These are phyloP conservation scores for Prunella strophiata DNA, from an alignment of 2,797 vertebrate genomes.

Conservation along the genomic window DNA sequence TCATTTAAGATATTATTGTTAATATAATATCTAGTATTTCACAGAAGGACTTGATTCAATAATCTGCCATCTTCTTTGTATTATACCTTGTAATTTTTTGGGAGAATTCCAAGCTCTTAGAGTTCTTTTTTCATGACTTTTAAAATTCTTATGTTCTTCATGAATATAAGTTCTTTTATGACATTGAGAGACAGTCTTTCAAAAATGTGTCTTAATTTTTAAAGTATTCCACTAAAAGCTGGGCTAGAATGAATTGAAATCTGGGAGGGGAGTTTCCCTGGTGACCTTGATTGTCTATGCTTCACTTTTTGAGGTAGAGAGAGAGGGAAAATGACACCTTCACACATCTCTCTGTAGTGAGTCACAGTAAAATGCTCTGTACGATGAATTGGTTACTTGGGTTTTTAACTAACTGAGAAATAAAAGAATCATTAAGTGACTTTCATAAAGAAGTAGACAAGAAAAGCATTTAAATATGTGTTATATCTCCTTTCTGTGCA, in stretches of 20 bases:
- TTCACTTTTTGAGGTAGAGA: background rate
- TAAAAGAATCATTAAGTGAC: background rate
- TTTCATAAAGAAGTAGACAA: background rate
- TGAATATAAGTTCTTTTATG: background rate
- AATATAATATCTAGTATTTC: background rate
- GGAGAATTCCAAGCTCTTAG: background rate
- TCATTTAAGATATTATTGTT: background rate
- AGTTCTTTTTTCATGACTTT: background rate
- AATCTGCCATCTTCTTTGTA: background rate
- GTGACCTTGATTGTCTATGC: background rate
- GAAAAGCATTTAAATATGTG: background rate
- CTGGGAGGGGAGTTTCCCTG: background rate
- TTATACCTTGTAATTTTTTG: background rate
- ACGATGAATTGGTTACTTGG: background rate
- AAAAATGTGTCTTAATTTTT: conserved; percentile 3
- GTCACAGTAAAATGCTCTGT: background rate
- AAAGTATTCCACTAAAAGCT: background rate
- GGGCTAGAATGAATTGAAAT: background rate
- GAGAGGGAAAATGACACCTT: background rate
- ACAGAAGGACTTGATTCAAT: background rate
- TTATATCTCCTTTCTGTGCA: background rate
- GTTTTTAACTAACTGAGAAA: conserved; percentile 16
- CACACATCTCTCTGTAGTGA: background rate
- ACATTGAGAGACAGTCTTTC: background rate
- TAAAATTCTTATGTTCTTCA: background rate